These are phyloP conservation scores for Botia kubotai DNA, from an alignment of 2,797 vertebrate species.

Conservation along the genomic window DNA sequence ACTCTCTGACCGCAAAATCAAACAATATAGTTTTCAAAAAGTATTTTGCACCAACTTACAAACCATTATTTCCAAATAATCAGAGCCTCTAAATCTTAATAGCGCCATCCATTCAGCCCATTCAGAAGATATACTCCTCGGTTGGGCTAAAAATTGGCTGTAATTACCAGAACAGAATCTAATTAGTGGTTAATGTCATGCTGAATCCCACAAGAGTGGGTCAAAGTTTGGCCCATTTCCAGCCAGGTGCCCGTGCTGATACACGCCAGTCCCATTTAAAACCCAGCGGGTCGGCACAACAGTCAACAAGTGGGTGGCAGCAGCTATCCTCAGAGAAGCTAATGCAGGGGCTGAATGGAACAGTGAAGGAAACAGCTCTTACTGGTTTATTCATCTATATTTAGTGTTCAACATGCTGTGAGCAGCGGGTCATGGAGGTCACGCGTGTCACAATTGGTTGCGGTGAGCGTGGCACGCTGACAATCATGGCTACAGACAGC, in stretches of 20 bases:
- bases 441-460: conserved; percentile 73
- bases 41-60: background rate
- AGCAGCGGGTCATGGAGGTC: conserved; percentile 72
- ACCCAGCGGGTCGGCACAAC: conserved; percentile 39
- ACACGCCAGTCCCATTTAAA: conserved; percentile 43
- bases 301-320: conserved; percentile 29
- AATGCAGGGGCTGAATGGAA: conserved; percentile 13
- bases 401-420: conserved; percentile 64
- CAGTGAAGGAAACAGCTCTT: conserved; percentile 21
- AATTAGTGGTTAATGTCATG: conserved; percentile 58
- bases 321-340: conserved; percentile 22
- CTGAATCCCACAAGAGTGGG: conserved; percentile 33
- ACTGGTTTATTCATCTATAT: conserved; percentile 70
- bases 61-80: conserved; percentile 18
- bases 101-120: conserved; percentile 19
- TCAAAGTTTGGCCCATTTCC: conserved; percentile 49
- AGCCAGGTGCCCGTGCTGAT: conserved; percentile 36
- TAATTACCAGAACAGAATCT: conserved; percentile 53
- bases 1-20: background rate
- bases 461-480: conserved; percentile 64
- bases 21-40: background rate
- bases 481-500: conserved; percentile 55
- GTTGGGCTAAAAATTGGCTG: conserved; percentile 47
- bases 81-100: background rate
- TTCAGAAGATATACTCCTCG: conserved; percentile 25